Percentiles rank a stretch among this genome's conserved stretches.
These are phyloP conservation scores for Caenorhabditis plicata DNA, from an alignment of 2,888 invertebrate genomes.

Conservation along the genomic window DNA sequence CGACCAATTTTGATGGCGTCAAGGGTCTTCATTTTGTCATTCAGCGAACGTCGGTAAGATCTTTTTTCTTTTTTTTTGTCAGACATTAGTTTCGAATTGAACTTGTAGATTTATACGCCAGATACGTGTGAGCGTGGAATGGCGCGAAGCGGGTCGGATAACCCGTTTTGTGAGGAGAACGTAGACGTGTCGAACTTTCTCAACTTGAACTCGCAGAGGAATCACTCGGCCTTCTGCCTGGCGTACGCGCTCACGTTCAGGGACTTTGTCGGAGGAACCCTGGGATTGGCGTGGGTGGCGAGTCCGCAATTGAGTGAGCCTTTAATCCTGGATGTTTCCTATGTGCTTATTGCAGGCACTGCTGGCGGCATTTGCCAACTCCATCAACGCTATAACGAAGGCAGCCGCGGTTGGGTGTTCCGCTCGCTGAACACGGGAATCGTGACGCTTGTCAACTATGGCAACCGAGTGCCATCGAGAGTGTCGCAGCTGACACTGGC, in stretches of 20 bases:
- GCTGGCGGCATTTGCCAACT: conserved; percentile 97
- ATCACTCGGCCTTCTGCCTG: conserved; percentile 96
- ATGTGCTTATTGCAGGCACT: conserved; percentile 74
- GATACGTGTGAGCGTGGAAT: conserved; percentile 73
- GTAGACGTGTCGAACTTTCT: conserved; percentile 98
- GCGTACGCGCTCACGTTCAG: conserved; percentile 97
- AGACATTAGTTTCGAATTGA: neutral
- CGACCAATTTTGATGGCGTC: conserved; percentile 92
- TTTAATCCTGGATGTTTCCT: neutral
- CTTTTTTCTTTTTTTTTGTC: conserved; percentile 2
- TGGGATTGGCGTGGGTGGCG: conserved; percentile 98
- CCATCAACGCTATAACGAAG: conserved; percentile 93
- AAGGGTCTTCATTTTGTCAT: conserved; percentile 95
- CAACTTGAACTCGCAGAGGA: conserved; percentile 91
- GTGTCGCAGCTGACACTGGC: conserved; percentile 95
- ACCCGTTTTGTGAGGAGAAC: conserved; percentile 79
- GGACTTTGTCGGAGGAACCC: conserved; percentile 95
- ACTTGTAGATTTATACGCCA: conserved; percentile 83
- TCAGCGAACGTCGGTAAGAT: conserved; percentile 77
- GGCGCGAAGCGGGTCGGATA: conserved; percentile 68
- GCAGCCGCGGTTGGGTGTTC: conserved; percentile 83
- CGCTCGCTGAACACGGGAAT: conserved; percentile 96
- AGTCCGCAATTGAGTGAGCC: conserved; percentile 76
- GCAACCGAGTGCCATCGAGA: conserved; percentile 88
- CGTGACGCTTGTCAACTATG: conserved; percentile 97